phyloP scores from a whole-genome alignment of 1,140 invertebrate genomes.

The Drosophila busckii region DNA sequence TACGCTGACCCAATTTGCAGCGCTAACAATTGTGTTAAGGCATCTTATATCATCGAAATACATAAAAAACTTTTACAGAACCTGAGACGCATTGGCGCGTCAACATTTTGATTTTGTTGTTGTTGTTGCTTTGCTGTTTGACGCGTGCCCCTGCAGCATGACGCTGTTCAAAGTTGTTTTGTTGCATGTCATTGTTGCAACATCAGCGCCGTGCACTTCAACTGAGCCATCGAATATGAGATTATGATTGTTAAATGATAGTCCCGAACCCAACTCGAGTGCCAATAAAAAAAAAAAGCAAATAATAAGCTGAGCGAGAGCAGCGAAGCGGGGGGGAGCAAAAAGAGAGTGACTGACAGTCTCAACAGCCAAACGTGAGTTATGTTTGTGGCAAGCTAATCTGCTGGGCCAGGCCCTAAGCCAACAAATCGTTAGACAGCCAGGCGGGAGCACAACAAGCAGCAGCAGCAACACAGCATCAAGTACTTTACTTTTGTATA shows the following conservation, averaged over 20 bases:
- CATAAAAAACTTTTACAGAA: slow-evolving; percentile 2
- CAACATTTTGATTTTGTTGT: slow-evolving; percentile 26
- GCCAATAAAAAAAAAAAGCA: slow-evolving; percentile 72
- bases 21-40: slow-evolving; percentile 24
- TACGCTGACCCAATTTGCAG: slow-evolving; percentile 33
- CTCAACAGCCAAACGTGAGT: slow-evolving; percentile 69
- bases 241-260: too few relatives aligned
- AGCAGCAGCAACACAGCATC: too few relatives aligned
- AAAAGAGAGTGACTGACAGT: slow-evolving; percentile 69
- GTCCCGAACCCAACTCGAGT: slow-evolving; percentile 55
- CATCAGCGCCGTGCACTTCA: slow-evolving; percentile 64
- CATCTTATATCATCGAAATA: slow-evolving; percentile 13
- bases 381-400: slow-evolving; percentile 72
- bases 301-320: too few relatives aligned
- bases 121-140: too few relatives aligned
- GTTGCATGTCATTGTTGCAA: slow-evolving; percentile 76
- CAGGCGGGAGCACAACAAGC: slow-evolving; percentile 25
- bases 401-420: slow-evolving; percentile 24
- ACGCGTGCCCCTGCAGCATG: slow-evolving; percentile 69
- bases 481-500: not conserved
- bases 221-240: slow-evolving; percentile 41
- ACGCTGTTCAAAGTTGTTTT: slow-evolving; percentile 35
- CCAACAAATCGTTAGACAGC: slow-evolving; percentile 59
- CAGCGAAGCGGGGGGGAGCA: too few relatives aligned
- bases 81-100: not conserved